Conservation (phyloP, 2,113 vertebrate genomes). For the Gila orcuttii region DNA sequence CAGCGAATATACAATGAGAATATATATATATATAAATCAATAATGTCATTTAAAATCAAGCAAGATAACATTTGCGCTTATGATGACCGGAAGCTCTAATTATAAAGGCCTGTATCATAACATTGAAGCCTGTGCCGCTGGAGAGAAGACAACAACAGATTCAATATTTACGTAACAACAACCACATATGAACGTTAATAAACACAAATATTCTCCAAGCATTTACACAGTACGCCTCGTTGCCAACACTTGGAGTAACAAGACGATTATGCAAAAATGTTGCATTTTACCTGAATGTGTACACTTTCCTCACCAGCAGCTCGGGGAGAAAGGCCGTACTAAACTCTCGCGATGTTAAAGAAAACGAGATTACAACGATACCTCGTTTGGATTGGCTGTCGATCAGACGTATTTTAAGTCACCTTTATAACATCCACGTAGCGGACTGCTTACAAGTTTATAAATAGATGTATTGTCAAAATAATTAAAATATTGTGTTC, state of each 20-base stretch:
- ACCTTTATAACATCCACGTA: not conserved
- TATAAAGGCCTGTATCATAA: slow-evolving; percentile 56
- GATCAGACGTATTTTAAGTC: not conserved
- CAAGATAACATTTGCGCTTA: not conserved
- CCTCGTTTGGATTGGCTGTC: slow-evolving; percentile 13
- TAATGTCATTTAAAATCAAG: not conserved
- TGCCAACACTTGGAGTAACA: not conserved
- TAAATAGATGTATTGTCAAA: not conserved
- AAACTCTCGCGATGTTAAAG: slow-evolving; percentile 41
- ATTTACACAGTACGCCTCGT: not conserved
- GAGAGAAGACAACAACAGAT: not conserved
- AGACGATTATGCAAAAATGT: not conserved
- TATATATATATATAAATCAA: not conserved
- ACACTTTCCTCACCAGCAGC: slow-evolving; percentile 43
- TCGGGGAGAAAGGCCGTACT: slow-evolving; percentile 52
- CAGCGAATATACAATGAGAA: not conserved
- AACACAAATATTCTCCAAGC: not conserved
- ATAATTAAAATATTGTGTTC: not conserved
- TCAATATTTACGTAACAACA: not conserved
- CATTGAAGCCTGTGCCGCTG: slow-evolving; percentile 49
- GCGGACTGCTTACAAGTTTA: not conserved
- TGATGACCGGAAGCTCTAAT: slow-evolving; percentile 41
- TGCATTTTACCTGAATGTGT: slow-evolving; percentile 46
- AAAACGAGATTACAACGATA: slow-evolving; percentile 37
- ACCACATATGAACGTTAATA: not conserved